These are phyloP conservation scores for Pyrgus malvae DNA, from an alignment of 2,888 invertebrate genomes.

Conservation along the genomic window DNA sequence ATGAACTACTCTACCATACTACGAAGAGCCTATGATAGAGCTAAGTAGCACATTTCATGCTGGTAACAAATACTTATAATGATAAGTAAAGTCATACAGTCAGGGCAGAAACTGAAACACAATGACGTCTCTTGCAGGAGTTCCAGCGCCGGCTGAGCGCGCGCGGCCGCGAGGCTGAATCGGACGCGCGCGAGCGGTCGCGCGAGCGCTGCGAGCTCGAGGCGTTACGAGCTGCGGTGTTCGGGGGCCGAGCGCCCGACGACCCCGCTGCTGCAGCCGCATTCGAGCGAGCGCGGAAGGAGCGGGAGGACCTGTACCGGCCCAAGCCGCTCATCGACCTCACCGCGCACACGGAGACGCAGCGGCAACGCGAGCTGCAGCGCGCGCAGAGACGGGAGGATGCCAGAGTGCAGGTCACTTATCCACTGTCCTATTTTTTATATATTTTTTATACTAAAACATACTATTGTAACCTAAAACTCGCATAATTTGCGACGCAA, in stretches of 20 bases:
- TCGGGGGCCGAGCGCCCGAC: conserved; percentile 83
- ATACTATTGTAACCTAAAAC: not conserved
- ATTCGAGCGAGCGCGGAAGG: conserved; percentile 62
- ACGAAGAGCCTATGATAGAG: too few relatives aligned
- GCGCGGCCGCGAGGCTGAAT: conserved; percentile 95
- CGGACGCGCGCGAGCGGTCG: conserved; percentile 93
- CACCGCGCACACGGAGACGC: conserved; percentile 77
- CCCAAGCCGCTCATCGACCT: conserved; percentile 91
- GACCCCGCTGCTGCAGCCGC: conserved; percentile 51
- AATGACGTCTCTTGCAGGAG: conserved; percentile 84
- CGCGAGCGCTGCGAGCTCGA: conserved; percentile 94
- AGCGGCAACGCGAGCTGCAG: conserved; percentile 82
- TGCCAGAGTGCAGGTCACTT: conserved; percentile 47
- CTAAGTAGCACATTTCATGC: too few relatives aligned
- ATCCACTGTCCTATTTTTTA: too few relatives aligned
- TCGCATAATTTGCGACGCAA: too few relatives aligned
- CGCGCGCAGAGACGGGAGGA: conserved; percentile 68
- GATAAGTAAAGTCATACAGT: too few relatives aligned
- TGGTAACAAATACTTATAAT: too few relatives aligned
- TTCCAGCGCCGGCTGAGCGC: conserved; percentile 94
- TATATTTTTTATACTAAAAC: conserved; percentile 41
- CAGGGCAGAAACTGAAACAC: too few relatives aligned
- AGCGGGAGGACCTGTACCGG: conserved; percentile 91
- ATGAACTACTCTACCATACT: too few relatives aligned
- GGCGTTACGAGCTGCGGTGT: conserved; percentile 79